A percentile compares a stretch with the other conserved stretches of the same genome.
Conservation (phyloP, 2,113 vertebrate species). For the Entomyzon cyanotis region DNA sequence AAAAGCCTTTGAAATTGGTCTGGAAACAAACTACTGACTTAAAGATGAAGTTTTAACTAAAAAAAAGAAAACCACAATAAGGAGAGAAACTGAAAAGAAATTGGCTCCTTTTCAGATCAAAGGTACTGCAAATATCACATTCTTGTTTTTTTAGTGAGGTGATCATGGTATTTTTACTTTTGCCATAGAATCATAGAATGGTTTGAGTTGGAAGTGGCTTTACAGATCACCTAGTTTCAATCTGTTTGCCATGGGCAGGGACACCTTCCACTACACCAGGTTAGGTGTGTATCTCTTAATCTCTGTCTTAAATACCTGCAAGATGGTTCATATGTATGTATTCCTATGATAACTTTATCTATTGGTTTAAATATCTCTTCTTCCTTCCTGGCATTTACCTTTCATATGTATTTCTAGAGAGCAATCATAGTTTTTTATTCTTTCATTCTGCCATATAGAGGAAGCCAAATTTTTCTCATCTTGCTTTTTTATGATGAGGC, state of each 20-base stretch:
- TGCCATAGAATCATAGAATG: not conserved
- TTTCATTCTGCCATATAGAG: not conserved
- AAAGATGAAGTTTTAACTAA: not conserved
- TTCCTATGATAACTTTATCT: not conserved
- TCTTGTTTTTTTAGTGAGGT: not conserved
- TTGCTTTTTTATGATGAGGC: not conserved
- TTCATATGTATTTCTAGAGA: not conserved
- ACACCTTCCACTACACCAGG: not conserved
- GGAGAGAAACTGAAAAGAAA: not conserved
- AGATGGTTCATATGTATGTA: not conserved
- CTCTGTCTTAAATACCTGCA: not conserved
- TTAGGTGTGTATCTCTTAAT: not conserved
- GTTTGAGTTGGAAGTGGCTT: not conserved
- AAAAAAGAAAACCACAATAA: not conserved
- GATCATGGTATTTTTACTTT: not conserved
- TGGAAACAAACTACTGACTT: not conserved
- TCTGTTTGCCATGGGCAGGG: fast-evolving
- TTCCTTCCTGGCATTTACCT: not conserved
- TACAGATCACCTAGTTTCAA: not conserved
- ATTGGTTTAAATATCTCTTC: not conserved
- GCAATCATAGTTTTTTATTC: not conserved
- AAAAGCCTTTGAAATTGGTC: not conserved
- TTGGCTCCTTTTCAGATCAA: not conserved
- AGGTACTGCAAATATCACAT: not conserved
- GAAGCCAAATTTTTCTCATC: not conserved